phyloP scores from a whole-genome alignment of 2,888 invertebrate species.

The Drosophila nr. perissopoda region DNA sequence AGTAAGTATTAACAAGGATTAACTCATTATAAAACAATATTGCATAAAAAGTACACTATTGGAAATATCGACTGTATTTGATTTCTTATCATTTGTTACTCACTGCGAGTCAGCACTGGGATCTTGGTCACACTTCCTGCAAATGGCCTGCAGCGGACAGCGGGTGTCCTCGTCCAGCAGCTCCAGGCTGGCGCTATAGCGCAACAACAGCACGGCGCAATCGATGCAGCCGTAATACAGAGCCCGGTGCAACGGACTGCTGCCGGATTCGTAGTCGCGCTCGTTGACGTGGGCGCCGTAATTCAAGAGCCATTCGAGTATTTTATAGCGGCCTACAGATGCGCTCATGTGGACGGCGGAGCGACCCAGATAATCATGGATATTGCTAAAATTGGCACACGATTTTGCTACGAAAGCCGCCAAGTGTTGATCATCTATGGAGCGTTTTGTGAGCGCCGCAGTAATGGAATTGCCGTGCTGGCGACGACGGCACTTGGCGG shows the following conservation, averaged over 20 bases:
- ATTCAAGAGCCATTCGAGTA: conserved; percentile 91
- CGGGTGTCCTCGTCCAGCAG: conserved; percentile 81
- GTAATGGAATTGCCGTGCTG: conserved; percentile 86
- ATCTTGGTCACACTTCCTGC: conserved; percentile 84
- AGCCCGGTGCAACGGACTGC: conserved; percentile 92
- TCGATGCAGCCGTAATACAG: conserved; percentile 93
- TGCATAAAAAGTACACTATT: background rate
- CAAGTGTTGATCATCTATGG: conserved; percentile 87
- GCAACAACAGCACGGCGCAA: conserved; percentile 89
- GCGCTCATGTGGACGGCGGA: conserved; percentile 92
- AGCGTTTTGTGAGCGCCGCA: conserved; percentile 88
- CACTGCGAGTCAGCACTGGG: conserved; percentile 56
- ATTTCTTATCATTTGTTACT: conserved; percentile 18
- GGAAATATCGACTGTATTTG: background rate
- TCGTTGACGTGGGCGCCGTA: conserved; percentile 85
- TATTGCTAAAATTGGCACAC: conserved; percentile 87
- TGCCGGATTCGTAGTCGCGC: conserved; percentile 86
- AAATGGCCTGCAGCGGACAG: conserved; percentile 82
- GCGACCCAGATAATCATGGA: conserved; percentile 89
- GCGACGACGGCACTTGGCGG: conserved; percentile 86
- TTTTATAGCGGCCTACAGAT: conserved; percentile 89
- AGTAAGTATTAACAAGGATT: background rate
- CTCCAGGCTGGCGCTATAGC: conserved; percentile 86
- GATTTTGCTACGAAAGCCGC: conserved; percentile 87
- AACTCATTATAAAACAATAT: background rate